Evolutionary conservation across 2,888 invertebrate genomes (phyloP).

Genomic region (Pristionchus entomophagus): DNA sequence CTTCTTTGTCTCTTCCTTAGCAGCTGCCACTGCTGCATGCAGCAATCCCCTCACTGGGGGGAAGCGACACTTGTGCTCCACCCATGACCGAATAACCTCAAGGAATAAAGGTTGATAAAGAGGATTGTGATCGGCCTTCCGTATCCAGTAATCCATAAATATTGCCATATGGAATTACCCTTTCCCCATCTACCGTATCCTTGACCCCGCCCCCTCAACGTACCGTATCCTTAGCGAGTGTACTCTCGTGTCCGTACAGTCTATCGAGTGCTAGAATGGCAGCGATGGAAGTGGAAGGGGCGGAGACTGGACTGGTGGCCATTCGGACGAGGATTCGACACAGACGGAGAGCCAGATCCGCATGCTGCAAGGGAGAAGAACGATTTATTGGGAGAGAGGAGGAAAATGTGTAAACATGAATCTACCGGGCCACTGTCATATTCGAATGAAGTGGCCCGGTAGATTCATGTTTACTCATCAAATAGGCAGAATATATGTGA

Average conservation of each 20-base stretch:
- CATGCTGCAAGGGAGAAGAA: background rate
- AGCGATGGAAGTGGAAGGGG: background rate
- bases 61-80: background rate
- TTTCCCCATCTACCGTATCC: background rate
- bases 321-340: conserved; percentile 18
- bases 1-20: background rate
- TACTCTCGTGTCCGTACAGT: background rate
- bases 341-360: conserved; percentile 38
- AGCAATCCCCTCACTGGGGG: background rate
- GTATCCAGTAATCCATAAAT: background rate
- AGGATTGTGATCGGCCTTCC: no score
- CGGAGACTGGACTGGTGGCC: background rate
- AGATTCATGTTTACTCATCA: no score
- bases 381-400: no score
- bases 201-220: background rate
- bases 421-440: no score
- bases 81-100: conserved; percentile 31
- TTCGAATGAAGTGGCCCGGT: no score
- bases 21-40: background rate
- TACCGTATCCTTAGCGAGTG: conserved; percentile 43
- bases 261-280: conserved; percentile 16
- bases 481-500: no score
- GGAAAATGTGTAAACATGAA: no score
- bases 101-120: background rate
- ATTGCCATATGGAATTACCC: background rate